A percentile compares a stretch with the other conserved stretches of the same genome.
phyloP scores from a whole-genome alignment of 2,888 invertebrate genomes.

The Dryomyza anilis region DNA sequence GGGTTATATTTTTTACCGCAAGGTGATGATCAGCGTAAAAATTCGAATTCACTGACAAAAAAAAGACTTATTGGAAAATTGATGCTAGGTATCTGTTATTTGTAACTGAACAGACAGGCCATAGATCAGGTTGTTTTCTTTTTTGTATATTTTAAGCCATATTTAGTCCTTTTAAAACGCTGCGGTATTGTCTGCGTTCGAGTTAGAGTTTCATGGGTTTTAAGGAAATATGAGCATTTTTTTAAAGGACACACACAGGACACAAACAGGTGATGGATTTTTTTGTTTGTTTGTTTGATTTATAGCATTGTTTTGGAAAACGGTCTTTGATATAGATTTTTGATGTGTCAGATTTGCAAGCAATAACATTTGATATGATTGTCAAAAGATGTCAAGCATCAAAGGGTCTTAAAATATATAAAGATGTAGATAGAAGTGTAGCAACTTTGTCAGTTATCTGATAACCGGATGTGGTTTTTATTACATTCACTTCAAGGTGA shows the following conservation, averaged over 20 bases:
- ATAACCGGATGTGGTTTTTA: constrained; percentile 31
- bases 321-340: background rate
- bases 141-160: background rate
- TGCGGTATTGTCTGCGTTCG: background rate
- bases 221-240: constrained; percentile 14
- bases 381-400: too few species aligned
- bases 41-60: constrained; percentile 7
- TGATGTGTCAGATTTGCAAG: background rate
- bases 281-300: background rate
- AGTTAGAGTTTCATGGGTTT: background rate
- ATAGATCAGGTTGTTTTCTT: background rate
- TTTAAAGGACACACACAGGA: background rate
- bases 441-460: constrained; percentile 22
- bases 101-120: background rate
- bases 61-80: constrained; percentile 48
- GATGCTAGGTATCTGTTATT: background rate
- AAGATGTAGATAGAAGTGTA: too few species aligned
- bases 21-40: constrained; percentile 31
- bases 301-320: background rate
- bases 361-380: constrained; percentile 11
- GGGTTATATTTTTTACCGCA: constrained; percentile 19
- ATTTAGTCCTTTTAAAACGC: too few species aligned
- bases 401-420: too few species aligned
- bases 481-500: background rate
- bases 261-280: constrained; percentile 23